phyloP scores from a whole-genome alignment of 2,113 vertebrate species.

The Oncorhynchus nerka region DNA sequence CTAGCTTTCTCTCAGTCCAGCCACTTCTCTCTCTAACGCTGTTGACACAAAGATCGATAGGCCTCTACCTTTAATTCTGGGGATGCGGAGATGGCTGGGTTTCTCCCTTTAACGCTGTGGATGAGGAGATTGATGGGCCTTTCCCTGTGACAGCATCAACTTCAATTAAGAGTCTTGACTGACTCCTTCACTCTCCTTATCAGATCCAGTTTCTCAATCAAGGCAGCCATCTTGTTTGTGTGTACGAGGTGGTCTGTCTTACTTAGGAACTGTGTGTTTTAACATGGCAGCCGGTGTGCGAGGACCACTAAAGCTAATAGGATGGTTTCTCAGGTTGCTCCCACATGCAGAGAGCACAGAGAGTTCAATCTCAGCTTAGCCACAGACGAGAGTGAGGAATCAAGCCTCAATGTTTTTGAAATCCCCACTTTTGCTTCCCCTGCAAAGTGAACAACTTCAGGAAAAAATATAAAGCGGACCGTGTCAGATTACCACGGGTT shows the following conservation, averaged over 20 bases:
- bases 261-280: background rate
- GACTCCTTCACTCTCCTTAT: background rate
- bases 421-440: background rate
- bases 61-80: background rate
- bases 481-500: conserved; percentile 2
- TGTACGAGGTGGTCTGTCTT: background rate
- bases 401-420: background rate
- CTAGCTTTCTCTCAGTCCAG: background rate
- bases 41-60: background rate
- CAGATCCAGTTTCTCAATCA: background rate
- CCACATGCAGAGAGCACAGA: background rate
- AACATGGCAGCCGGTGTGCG: background rate
- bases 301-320: background rate
- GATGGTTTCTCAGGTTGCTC: background rate
- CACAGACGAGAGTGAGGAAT: conserved; percentile 5
- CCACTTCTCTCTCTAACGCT: background rate
- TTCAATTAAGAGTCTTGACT: background rate
- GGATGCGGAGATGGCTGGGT: background rate
- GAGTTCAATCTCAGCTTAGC: conserved; percentile 22
- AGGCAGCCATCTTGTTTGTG: background rate
- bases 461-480: conserved; percentile 11
- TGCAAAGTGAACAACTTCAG: background rate
- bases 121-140: background rate
- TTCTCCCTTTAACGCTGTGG: background rate
- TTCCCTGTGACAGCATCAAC: conserved; percentile 5